These are phyloP conservation scores for Ophthalmotilapia sp. DNA, from an alignment of 2,113 vertebrate genomes.

Conservation along the genomic window DNA sequence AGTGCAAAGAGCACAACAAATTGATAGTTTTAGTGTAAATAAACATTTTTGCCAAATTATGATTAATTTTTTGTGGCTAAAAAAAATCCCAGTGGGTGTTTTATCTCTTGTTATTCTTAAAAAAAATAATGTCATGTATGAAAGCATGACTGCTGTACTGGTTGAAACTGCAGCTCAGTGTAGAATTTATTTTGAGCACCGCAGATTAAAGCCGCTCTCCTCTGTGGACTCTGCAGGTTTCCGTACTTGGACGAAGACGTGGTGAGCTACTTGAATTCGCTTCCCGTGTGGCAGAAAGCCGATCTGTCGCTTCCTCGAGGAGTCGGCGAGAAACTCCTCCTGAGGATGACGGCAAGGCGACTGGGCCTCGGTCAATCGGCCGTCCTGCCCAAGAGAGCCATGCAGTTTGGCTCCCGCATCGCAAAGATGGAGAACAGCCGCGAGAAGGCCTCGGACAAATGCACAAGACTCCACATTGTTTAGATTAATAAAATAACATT, in stretches of 20 bases:
- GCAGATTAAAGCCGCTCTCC: neutral
- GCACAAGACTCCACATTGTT: constrained; percentile 72
- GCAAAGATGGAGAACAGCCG: constrained; percentile 84
- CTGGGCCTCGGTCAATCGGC: constrained; percentile 77
- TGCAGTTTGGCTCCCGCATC: constrained; percentile 95
- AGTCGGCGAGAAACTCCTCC: constrained; percentile 87
- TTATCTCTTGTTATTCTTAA: neutral
- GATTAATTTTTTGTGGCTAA: neutral
- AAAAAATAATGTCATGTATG: neutral
- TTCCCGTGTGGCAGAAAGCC: constrained; percentile 83
- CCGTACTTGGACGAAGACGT: constrained; percentile 94
- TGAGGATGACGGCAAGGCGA: constrained; percentile 77
- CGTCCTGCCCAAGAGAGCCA: constrained; percentile 86
- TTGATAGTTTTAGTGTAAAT: neutral
- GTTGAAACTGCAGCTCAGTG: neutral
- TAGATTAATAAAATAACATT: constrained; percentile 11
- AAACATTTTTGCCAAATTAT: neutral
- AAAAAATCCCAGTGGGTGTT: neutral
- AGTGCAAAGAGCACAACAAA: neutral
- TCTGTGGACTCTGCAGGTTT: constrained; percentile 72
- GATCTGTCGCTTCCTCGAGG: constrained; percentile 84
- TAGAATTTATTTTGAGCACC: neutral
- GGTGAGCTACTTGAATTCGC: constrained; percentile 83
- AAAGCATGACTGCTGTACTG: neutral
- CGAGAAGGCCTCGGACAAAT: constrained; percentile 87